These are phyloP conservation scores for Anas acuta DNA, from an alignment of 2,797 vertebrate species.

Conservation along the genomic window DNA sequence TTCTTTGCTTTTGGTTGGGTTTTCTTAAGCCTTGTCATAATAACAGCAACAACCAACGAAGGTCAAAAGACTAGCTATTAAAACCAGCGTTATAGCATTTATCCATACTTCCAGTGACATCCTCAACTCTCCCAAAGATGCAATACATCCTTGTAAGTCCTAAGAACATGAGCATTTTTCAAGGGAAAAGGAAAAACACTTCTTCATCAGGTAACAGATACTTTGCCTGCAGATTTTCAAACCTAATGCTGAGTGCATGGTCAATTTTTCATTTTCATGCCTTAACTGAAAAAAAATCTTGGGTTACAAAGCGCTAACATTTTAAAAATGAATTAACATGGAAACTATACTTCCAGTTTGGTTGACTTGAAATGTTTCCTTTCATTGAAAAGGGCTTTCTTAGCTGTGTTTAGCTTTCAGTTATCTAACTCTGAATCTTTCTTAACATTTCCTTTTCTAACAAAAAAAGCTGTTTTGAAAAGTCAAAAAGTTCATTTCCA, in stretches of 20 bases:
- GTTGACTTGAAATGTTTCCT: background rate
- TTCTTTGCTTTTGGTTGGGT: background rate
- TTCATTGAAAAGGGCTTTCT: background rate
- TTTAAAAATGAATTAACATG: background rate
- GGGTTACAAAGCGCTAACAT: background rate
- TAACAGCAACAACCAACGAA: background rate
- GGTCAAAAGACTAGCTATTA: background rate
- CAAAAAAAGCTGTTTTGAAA: background rate
- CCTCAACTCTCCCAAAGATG: background rate
- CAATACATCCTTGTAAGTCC: background rate
- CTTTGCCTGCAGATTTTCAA: background rate
- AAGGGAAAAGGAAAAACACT: background rate
- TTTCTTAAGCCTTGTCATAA: background rate
- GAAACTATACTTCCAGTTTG: background rate
- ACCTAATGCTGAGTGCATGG: background rate
- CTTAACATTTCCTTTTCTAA: background rate
- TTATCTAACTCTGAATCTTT: background rate
- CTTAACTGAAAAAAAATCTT: background rate
- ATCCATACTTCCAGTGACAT: background rate
- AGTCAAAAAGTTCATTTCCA: conserved; percentile 3
- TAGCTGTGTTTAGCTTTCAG: background rate
- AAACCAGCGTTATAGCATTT: background rate
- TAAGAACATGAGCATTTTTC: background rate
- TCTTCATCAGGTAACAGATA: background rate
- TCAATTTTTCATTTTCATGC: background rate